Evolutionary conservation across 2,113 vertebrate genomes (phyloP), one percentile per base, ranked within the genome.

Genomic region (Charina bottae): DNA sequence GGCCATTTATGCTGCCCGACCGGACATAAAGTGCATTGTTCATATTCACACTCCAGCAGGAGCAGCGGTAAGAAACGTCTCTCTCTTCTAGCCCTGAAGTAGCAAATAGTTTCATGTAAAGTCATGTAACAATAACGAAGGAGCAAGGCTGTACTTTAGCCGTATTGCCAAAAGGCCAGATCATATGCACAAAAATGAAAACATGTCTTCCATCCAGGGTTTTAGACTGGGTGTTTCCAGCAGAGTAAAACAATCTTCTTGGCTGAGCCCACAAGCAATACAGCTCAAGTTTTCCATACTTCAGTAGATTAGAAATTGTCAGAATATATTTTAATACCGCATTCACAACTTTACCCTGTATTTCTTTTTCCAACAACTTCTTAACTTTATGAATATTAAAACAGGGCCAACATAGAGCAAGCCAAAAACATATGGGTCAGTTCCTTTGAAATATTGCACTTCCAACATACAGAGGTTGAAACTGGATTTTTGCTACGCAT

Each of bases 41-140:
- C 99, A 99, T 46, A 97, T 99, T 78, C 99, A 99, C 95, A 99
- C 99, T 0, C 96, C 98, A 0, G 99, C 99, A 1, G 99, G 99
- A 0, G 98, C 99, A 1, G 99, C 99, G 93, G 99, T 99, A 97
- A 98, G 98, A 83, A 85, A 2, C 10, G 0, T 11, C 0, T 88
- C 12, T 0, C 6, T 1, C 0, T 15, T 83, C 10, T n/a, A 88
- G 42, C 46, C 55, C 1, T 19, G 62, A 90, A 5, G 9, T 49
- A 17, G 26, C 6, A 49, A 6, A 26, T 10, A 24, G 24, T n/a
- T 87, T 21, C 33, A 9, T 33, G 17, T n/a, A 58, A 21, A 58
- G 37, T 56, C 6, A 56, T 46, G 1, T 4, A 8, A 42, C 33
- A 19, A 4, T 54, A 72, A 6, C 23, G 37, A 42, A 17, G 46